A percentile compares a stretch with the other conserved stretches of the same genome.
phyloP scores from a whole-genome alignment of 2,797 vertebrate genomes.

The Pristis pectinata region DNA sequence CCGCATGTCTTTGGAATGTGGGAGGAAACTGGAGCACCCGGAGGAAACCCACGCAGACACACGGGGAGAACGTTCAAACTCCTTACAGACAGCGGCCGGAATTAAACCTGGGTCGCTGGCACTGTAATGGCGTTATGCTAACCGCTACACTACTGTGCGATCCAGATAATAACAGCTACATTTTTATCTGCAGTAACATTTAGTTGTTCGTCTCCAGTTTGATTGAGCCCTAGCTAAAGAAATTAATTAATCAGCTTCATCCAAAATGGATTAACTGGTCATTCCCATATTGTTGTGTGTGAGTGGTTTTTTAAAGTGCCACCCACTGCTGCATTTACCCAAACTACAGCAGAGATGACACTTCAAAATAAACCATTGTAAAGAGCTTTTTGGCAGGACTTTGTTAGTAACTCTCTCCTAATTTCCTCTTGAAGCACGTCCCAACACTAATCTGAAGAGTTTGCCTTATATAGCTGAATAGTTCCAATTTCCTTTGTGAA shows the following conservation, averaged over 20 bases:
- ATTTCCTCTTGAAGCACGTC: not conserved
- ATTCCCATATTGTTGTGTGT: not conserved
- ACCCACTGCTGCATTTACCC: not conserved
- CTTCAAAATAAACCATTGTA: not conserved
- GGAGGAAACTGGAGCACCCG: too few species aligned
- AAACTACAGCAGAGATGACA: not conserved
- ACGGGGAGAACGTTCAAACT: too few species aligned
- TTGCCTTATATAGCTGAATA: not conserved
- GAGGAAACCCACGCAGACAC: too few species aligned
- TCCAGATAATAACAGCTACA: not conserved
- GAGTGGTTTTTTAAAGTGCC: not conserved
- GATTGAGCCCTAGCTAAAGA: not conserved
- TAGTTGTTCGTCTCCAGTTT: not conserved
- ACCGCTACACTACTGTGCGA: too few species aligned
- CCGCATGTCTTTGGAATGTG: too few species aligned
- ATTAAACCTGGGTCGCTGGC: too few species aligned
- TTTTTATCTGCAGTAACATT: not conserved
- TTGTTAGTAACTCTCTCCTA: not conserved
- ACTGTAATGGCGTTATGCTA: too few species aligned
- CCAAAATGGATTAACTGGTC: not conserved
- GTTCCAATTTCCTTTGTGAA: not conserved
- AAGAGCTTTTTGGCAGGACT: too few species aligned
- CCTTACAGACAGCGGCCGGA: too few species aligned
- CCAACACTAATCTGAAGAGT: not conserved
- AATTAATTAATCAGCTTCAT: not conserved